Percentiles rank a stretch among this genome's conserved stretches.
Evolutionary conservation across 2,113 vertebrate genomes (phyloP).

Genomic region (Stigmatopora nigra): DNA sequence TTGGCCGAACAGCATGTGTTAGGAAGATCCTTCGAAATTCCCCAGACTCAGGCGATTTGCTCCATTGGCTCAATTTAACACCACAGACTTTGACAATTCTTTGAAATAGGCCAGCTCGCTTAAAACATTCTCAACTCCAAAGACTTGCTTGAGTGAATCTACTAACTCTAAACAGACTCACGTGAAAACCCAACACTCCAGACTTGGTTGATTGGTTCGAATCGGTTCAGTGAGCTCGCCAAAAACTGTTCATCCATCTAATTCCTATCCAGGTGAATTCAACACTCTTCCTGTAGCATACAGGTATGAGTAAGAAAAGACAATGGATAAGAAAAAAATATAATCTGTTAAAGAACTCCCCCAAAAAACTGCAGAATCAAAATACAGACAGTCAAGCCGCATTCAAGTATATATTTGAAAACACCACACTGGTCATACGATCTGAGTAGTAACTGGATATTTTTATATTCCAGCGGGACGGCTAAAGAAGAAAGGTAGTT

Average conservation of each 20-base stretch:
- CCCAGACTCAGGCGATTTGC: not conserved
- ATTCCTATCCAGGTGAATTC: no score
- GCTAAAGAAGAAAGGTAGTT: conserved; percentile 74
- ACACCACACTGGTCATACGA: conserved; percentile 30
- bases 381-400: not conserved
- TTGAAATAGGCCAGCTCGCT: not conserved
- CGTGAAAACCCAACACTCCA: not conserved
- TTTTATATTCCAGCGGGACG: conserved; percentile 76
- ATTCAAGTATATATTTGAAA: not conserved
- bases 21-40: not conserved
- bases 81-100: not conserved
- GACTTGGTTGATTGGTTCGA: not conserved
- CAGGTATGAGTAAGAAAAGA: no score
- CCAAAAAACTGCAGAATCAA: not conserved
- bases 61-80: not conserved
- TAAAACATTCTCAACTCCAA: no score
- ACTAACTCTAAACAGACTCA: no score
- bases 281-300: no score
- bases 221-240: not conserved
- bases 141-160: no score
- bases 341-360: not conserved
- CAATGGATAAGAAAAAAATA: no score
- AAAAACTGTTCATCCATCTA: no score
- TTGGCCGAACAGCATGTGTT: not conserved
- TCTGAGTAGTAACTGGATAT: conserved; percentile 59